Percentiles rank a stretch among this genome's conserved stretches.
Conservation (phyloP, 1,140 invertebrate species). For the Eumeta japonica region DNA sequence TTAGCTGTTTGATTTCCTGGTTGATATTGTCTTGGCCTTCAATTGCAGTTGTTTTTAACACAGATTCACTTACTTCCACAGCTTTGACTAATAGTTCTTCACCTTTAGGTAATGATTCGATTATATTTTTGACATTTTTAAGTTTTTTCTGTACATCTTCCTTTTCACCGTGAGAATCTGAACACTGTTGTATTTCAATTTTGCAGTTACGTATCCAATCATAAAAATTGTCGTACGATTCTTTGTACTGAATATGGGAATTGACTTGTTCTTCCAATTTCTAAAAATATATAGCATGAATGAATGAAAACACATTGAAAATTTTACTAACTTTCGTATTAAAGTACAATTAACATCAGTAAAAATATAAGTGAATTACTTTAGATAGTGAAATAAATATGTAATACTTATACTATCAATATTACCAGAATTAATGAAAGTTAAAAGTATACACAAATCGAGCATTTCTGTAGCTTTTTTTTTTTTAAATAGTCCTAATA, state of each 20-base stretch:
- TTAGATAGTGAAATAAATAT: no score
- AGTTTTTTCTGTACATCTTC: constrained; percentile 72
- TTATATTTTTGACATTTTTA: constrained; percentile 69
- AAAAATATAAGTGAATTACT: no score
- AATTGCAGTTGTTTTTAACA: constrained; percentile 77
- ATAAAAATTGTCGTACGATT: constrained; percentile 75
- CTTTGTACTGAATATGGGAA: constrained; percentile 84
- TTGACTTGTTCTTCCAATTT: constrained; percentile 80
- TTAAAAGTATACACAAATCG: no score
- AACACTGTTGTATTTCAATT: constrained; percentile 80
- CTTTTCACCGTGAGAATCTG: constrained; percentile 81
- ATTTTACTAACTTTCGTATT: no score
- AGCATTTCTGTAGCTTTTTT: no score
- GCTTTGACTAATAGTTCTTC: constrained; percentile 72
- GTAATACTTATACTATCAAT: no score
- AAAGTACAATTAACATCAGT: no score
- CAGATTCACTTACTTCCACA: constrained; percentile 72
- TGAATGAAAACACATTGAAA: constrained; percentile 7
- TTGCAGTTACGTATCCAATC: constrained; percentile 86
- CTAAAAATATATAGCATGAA: constrained; percentile 38
- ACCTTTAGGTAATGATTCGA: constrained; percentile 66
- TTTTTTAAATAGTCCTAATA: no score
- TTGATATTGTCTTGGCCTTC: constrained; percentile 85
- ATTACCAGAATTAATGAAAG: no score
- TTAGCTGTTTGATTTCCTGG: constrained; percentile 82